These are phyloP conservation scores for Herminia tarsipennalis DNA, from an alignment of 2,888 invertebrate genomes.

Conservation along the genomic window DNA sequence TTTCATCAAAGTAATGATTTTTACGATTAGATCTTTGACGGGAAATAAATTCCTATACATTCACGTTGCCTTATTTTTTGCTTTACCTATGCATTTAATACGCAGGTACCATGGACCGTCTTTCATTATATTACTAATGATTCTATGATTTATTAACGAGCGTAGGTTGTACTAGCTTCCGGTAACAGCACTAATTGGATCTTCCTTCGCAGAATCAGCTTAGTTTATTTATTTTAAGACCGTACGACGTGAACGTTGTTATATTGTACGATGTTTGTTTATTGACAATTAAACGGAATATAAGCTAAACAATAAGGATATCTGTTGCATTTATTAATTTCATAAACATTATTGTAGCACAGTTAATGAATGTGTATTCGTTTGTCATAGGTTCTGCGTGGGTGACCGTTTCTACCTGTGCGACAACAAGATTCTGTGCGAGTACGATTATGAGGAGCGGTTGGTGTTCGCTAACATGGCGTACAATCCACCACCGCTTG, in stretches of 20 bases:
- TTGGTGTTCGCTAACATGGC: constrained; percentile 98
- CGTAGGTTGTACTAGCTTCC: constrained; percentile 28
- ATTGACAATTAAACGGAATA: not conserved
- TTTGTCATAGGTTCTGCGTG: constrained; percentile 94
- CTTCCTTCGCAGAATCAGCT: constrained; percentile 12
- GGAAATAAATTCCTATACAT: constrained; percentile 8
- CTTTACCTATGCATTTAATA: too few species aligned
- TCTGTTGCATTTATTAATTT: not conserved
- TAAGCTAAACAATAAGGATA: not conserved
- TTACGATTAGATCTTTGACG: constrained; percentile 51
- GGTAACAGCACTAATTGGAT: constrained; percentile 31
- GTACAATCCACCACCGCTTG: constrained; percentile 93
- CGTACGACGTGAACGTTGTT: constrained; percentile 9
- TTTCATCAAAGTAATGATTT: constrained; percentile 61
- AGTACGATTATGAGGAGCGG: constrained; percentile 98
- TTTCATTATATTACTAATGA: not conserved
- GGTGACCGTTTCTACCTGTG: constrained; percentile 98
- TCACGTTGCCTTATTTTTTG: too few species aligned
- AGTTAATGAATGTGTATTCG: not conserved
- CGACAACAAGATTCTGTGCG: constrained; percentile 99
- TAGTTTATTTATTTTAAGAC: constrained; percentile 19
- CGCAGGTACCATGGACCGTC: too few species aligned
- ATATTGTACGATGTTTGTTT: constrained; percentile 1
- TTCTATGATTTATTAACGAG: constrained; percentile 38
- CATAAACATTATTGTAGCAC: not conserved